A percentile compares a stretch with the other conserved stretches of the same genome.
phyloP scores from a whole-genome alignment of 2,888 invertebrate species.

The Alsophila aescularia region DNA sequence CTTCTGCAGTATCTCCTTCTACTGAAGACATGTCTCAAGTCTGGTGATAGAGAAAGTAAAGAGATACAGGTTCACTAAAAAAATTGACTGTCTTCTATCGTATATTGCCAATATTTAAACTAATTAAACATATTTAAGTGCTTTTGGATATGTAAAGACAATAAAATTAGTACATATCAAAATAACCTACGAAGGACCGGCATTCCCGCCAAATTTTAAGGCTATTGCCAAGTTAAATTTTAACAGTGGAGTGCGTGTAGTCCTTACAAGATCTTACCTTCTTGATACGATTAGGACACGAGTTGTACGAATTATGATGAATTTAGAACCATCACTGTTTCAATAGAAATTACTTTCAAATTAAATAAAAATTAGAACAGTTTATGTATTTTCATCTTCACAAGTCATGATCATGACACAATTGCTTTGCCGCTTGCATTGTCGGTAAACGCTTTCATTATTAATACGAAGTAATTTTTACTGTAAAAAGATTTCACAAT shows the following conservation, averaged over 20 bases:
- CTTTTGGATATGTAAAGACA: no score
- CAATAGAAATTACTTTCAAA: background rate
- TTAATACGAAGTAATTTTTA: background rate
- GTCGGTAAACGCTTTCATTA: conserved; percentile 38
- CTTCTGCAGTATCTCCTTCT: conserved; percentile 69
- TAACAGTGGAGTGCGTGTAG: no score
- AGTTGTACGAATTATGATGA: no score
- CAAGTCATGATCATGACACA: conserved; percentile 15
- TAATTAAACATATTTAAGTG: no score
- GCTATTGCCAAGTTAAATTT: background rate
- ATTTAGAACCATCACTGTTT: background rate
- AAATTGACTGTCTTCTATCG: no score
- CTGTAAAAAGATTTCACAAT: conserved; percentile 1
- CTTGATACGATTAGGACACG: no score
- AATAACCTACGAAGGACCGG: conserved; percentile 38
- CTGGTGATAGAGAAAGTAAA: background rate
- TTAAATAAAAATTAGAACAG: background rate
- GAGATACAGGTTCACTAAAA: no score
- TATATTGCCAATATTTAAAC: no score
- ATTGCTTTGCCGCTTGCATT: conserved; percentile 20
- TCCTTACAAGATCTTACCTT: no score
- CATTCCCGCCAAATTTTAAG: conserved; percentile 60
- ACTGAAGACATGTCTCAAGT: conserved; percentile 60
- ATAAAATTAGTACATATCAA: conserved; percentile 19
- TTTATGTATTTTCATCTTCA: background rate